Evolutionary conservation across 1,140 invertebrate genomes (phyloP).

Genomic region (Papilio polyxenes): DNA sequence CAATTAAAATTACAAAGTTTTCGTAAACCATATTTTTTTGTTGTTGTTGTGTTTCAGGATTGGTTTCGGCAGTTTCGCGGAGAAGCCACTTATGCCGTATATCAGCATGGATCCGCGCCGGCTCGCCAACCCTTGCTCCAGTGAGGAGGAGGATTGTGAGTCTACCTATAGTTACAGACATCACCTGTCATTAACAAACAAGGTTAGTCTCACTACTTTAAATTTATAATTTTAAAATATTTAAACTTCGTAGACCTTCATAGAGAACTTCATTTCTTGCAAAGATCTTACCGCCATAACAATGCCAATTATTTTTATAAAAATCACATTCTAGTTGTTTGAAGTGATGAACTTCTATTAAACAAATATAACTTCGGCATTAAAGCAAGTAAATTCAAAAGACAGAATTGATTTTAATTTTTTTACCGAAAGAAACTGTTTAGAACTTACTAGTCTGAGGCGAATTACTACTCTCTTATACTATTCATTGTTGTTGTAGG

Average conservation of each 20-base stretch:
- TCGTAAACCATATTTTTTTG: constrained; percentile 6
- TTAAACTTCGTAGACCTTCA: too few species aligned
- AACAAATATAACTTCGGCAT: too few species aligned
- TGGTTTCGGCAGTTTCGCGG: constrained; percentile 92
- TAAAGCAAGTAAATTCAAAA: too few species aligned
- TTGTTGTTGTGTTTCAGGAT: constrained; percentile 73
- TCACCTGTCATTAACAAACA: constrained; percentile 83
- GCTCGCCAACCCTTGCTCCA: constrained; percentile 81
- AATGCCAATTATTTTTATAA: not conserved
- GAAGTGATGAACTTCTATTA: too few species aligned
- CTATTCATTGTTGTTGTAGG: constrained; percentile 55
- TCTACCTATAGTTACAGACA: constrained; percentile 87
- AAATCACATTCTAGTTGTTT: not conserved
- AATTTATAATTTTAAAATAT: too few species aligned
- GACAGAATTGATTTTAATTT: too few species aligned
- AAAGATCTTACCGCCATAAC: too few species aligned
- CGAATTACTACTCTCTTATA: not conserved
- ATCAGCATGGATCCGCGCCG: constrained; percentile 80
- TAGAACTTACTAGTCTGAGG: not conserved
- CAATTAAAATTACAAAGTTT: too few species aligned
- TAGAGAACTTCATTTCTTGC: not conserved
- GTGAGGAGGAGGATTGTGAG: constrained; percentile 78
- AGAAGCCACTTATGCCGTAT: constrained; percentile 90
- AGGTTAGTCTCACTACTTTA: constrained; percentile 62
- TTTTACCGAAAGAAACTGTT: too few species aligned